Evolutionary conservation across 2,797 vertebrate genomes (phyloP).

Genomic region (Bovichtus diacanthus): DNA sequence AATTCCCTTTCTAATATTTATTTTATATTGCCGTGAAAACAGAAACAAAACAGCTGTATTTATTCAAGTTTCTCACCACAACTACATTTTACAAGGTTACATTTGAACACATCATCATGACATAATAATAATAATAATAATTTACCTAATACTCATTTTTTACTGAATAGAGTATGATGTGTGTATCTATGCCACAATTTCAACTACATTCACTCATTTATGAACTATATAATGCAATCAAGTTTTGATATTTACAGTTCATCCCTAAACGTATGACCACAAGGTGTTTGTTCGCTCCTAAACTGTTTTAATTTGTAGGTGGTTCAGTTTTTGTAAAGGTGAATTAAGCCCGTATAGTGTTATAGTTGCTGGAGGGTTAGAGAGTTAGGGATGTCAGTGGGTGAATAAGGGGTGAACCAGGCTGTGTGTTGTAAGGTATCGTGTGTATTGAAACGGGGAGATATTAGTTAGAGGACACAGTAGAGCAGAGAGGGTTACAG

Average conservation of each 20-base stretch:
- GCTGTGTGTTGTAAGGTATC: slow-evolving; percentile 26
- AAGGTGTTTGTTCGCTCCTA: not conserved
- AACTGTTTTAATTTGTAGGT: not conserved
- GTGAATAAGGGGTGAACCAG: not conserved
- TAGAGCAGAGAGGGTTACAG: slow-evolving; percentile 3
- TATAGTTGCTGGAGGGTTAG: not conserved
- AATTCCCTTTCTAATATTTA: too few relatives aligned
- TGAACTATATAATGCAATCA: not conserved
- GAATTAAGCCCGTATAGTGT: not conserved
- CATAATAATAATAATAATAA: too few relatives aligned
- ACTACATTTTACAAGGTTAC: too few relatives aligned
- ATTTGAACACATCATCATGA: too few relatives aligned
- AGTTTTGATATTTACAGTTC: not conserved
- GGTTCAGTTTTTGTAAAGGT: not conserved
- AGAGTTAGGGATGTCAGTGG: not conserved
- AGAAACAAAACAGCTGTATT: too few relatives aligned
- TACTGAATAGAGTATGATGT: too few relatives aligned
- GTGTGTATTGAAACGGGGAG: slow-evolving; percentile 8
- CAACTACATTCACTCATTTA: not conserved
- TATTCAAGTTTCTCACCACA: too few relatives aligned
- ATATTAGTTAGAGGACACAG: slow-evolving; percentile 14
- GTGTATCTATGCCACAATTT: not conserved
- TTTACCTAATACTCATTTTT: too few relatives aligned
- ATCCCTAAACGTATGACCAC: not conserved
- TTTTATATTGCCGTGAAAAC: too few relatives aligned